Evolutionary conservation across 2,113 vertebrate species (phyloP).

Genomic region (Saccopteryx bilineata): DNA sequence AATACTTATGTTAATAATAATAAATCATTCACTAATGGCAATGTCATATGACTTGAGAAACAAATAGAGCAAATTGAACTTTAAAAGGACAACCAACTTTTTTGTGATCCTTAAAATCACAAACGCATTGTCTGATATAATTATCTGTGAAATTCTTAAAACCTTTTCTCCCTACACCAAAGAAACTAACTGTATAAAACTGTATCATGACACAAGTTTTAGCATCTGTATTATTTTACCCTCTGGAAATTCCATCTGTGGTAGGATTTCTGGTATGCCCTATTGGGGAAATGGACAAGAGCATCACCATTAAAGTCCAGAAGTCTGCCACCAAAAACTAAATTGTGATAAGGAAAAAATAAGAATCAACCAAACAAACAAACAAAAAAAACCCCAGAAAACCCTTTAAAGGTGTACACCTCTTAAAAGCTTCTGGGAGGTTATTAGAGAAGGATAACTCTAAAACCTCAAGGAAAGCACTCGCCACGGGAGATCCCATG

Average conservation of each 20-base stretch:
- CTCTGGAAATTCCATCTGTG: neutral
- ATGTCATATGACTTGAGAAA: neutral
- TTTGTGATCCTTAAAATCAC: neutral
- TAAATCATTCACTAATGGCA: slow-evolving; percentile 32
- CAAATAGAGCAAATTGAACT: slow-evolving; percentile 36
- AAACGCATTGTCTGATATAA: neutral
- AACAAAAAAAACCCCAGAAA: neutral
- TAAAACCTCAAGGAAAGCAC: neutral
- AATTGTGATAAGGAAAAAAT: neutral
- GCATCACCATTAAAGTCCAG: neutral
- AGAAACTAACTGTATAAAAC: neutral
- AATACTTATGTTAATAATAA: neutral
- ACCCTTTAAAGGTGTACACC: neutral
- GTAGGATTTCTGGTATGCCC: neutral
- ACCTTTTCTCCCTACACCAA: neutral
- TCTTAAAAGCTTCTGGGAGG: neutral
- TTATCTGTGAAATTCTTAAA: slow-evolving; percentile 31
- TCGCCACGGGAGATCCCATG: neutral
- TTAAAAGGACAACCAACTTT: slow-evolving; percentile 16
- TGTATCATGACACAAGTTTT: neutral
- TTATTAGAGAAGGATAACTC: neutral
- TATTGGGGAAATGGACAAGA: neutral
- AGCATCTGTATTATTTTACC: neutral
- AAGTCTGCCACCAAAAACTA: neutral
- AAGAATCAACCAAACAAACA: neutral